Base-by-base conservation (phyloP, 2,888 invertebrate genomes). In the Oithona nana region DNA sequence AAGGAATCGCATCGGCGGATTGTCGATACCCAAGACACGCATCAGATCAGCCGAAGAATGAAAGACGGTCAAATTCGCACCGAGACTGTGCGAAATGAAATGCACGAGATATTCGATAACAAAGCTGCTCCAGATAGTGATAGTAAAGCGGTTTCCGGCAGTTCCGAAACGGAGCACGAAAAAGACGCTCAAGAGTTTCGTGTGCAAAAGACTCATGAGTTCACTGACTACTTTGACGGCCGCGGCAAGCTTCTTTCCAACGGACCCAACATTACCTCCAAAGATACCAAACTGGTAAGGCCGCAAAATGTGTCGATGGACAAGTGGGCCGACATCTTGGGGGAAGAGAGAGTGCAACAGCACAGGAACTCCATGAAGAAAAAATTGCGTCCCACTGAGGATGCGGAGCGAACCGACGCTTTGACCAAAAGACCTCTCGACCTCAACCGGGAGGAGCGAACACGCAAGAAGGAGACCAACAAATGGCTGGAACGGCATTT, bases 401-500 rank as follows among this genome's bases (percentile, higher is more conserved):
- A 20, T 6, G 77, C 78, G 65, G 84, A 83, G 67, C 80, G 87
- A 63, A 87, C 86, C 73, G 88, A 88, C 74, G 84, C 83, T 3
- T 76, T 87, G 69, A 84, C 86, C 49, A 83, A 84, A 71, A 82
- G 83, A 62, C 87, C 88, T 0, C 74, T 88, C 66, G 87, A 88
- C 73, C 83, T 87, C 69, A 87, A 88, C 71, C 58, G 86, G 69
- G 88, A 89, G 71, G 88, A 89, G 73, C 86, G 88, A 72, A 88
- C 88, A 4, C 80, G 88, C 65, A 88, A 88, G 73, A 83, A 84
- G 67, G 88, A 89, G 75, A 89, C 88, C 0, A 87, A 86, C 66
- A 88, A 88, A 75, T 89, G 89, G 89, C 77, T 89, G 61, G 88
- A 88, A 70, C 84, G 85, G 70, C 89, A 90, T 72, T 89, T 90